phyloP scores from a whole-genome alignment of 2,113 vertebrate species.

The Calonectris borealis region DNA sequence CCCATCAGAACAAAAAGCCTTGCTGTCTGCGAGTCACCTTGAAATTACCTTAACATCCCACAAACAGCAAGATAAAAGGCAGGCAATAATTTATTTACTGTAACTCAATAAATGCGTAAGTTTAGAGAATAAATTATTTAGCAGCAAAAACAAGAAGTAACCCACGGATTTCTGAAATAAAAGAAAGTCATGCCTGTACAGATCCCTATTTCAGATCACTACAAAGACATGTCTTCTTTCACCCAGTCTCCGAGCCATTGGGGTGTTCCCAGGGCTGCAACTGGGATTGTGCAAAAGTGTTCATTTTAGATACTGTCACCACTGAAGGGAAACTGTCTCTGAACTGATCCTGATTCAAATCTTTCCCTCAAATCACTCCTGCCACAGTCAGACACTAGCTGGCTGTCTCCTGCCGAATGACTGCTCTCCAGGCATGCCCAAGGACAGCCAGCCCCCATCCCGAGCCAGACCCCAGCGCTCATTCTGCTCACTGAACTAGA shows the following conservation, averaged over 20 bases:
- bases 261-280: not conserved
- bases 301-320: not conserved
- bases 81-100: not conserved
- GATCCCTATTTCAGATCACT: not conserved
- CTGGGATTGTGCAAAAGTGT: not conserved
- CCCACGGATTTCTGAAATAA: not conserved
- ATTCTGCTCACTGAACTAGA: not conserved
- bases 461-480: not conserved
- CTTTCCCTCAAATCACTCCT: not conserved
- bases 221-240: not conserved
- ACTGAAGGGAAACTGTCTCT: not conserved
- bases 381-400: not conserved
- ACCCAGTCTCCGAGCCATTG: rapidly evolving
- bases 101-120: not conserved
- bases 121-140: not conserved
- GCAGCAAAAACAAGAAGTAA: not conserved
- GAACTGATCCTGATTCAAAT: not conserved
- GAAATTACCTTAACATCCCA: not conserved
- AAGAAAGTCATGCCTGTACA: not conserved
- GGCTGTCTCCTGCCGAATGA: not conserved
- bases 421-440: not conserved
- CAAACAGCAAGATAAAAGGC: not conserved
- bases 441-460: not conserved
- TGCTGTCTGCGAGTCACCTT: not conserved
- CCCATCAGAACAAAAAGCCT: not conserved